Conservation (phyloP, 1,140 invertebrate species). For the Nymphalis io region DNA sequence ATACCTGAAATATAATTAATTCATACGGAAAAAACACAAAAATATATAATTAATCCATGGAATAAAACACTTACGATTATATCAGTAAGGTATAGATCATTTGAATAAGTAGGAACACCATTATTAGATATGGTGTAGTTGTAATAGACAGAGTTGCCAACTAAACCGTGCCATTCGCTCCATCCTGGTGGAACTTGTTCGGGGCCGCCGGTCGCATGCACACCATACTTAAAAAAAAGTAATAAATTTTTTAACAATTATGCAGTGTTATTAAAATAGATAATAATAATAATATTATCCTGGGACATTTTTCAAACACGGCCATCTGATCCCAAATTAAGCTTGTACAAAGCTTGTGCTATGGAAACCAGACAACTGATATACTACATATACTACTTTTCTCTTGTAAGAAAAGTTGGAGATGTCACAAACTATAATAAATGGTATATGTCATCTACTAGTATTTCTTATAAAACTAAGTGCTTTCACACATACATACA, state of each 20-base stretch:
- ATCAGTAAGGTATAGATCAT: slow-evolving; percentile 91
- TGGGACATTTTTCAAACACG: too few species aligned
- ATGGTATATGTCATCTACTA: neutral
- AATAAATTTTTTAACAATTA: too few species aligned
- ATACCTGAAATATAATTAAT: too few species aligned
- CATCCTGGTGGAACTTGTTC: slow-evolving; percentile 89
- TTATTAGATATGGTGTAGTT: slow-evolving; percentile 94
- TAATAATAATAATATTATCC: too few species aligned
- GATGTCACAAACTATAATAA: slow-evolving; percentile 86
- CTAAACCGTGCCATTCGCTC: slow-evolving; percentile 89
- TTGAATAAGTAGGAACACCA: slow-evolving; percentile 83
- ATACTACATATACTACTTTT: too few species aligned
- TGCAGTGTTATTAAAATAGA: too few species aligned
- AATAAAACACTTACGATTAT: slow-evolving; percentile 85
- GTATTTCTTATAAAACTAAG: too few species aligned
- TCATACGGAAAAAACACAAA: neutral
- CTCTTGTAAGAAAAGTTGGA: too few species aligned
- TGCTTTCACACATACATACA: too few species aligned
- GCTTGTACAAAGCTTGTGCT: too few species aligned
- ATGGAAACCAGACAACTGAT: too few species aligned
- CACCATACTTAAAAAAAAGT: slow-evolving; percentile 83
- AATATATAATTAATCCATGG: neutral
- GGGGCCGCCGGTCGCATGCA: slow-evolving; percentile 81
- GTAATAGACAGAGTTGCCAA: slow-evolving; percentile 94
- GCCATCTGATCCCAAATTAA: too few species aligned